Conservation (phyloP, 1,140 invertebrate genomes). For the Habropoda laboriosa region DNA sequence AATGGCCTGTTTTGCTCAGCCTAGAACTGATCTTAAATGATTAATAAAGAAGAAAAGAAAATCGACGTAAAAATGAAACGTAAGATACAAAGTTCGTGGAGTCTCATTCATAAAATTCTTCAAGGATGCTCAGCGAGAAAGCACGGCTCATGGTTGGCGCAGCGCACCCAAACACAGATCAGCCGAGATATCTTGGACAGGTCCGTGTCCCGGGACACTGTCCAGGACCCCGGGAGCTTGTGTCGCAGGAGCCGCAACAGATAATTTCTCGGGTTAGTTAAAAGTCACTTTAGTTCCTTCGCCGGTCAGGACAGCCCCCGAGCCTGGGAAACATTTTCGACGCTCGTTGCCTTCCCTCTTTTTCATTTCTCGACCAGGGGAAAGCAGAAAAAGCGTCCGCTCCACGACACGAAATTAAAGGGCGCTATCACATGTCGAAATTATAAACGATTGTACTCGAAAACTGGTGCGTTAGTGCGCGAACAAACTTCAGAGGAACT, state of each 20-base stretch:
- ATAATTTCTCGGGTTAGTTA: conserved; percentile 74
- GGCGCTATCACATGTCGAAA: not conserved
- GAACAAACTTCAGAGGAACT: too few species aligned
- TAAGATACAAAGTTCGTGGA: not conserved
- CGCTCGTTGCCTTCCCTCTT: conserved; percentile 26
- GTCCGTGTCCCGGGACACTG: conserved; percentile 66
- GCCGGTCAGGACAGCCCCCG: conserved; percentile 16
- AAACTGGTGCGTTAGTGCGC: not conserved
- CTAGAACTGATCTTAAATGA: too few species aligned
- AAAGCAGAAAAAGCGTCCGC: conserved; percentile 26
- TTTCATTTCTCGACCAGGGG: not conserved
- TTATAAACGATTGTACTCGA: not conserved
- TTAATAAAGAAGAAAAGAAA: too few species aligned
- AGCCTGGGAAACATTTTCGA: conserved; percentile 73
- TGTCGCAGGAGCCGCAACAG: conserved; percentile 55
- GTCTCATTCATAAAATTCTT: not conserved
- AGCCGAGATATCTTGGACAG: conserved; percentile 53
- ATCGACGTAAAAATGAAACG: not conserved
- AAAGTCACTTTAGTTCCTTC: conserved; percentile 70
- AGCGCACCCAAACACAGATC: conserved; percentile 48
- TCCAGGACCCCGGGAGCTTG: conserved; percentile 69
- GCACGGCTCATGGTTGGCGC: not conserved
- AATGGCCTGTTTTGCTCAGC: too few species aligned
- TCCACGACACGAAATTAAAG: conserved; percentile 41
- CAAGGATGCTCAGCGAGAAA: not conserved